Conservation (phyloP, 2,888 invertebrate species). For the Cephus rjabovi region DNA sequence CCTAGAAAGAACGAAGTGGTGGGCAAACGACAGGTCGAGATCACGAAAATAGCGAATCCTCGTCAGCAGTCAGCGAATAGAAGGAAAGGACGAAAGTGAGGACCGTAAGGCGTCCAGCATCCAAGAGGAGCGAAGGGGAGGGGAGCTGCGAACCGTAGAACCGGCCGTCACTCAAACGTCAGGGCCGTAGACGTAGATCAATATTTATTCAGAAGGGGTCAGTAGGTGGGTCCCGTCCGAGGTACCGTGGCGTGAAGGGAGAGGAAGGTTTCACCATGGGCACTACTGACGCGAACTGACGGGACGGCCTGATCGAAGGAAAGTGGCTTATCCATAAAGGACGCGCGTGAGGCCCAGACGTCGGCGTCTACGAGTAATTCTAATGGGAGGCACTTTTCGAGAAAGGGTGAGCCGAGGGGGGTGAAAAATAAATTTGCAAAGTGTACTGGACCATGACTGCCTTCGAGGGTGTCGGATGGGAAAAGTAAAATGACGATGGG, state of each 20-base stretch:
- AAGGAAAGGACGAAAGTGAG: background rate
- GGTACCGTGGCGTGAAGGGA: background rate
- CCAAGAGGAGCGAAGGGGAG: background rate
- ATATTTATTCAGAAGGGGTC: constrained; percentile 20
- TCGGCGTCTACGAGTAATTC: constrained; percentile 16
- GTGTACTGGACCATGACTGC: background rate
- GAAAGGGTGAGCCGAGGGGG: background rate
- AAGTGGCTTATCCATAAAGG: background rate
- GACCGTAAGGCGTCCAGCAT: background rate
- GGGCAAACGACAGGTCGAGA: background rate
- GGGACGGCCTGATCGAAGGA: background rate
- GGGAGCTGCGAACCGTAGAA: constrained; percentile 3
- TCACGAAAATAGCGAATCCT: background rate
- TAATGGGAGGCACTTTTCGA: constrained; percentile 7
- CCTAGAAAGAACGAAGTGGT: background rate
- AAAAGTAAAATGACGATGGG: background rate
- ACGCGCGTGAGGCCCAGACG: background rate
- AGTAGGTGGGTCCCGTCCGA: background rate
- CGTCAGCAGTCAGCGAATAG: background rate
- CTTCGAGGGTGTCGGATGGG: background rate
- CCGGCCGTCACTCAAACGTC: constrained; percentile 20
- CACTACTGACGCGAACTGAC: background rate
- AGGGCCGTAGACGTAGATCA: constrained; percentile 14
- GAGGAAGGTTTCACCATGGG: background rate
- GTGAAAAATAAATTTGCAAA: constrained; percentile 9